These are phyloP conservation scores for Melangyna quadrimaculata DNA, from an alignment of 2,888 invertebrate species.

Conservation along the genomic window DNA sequence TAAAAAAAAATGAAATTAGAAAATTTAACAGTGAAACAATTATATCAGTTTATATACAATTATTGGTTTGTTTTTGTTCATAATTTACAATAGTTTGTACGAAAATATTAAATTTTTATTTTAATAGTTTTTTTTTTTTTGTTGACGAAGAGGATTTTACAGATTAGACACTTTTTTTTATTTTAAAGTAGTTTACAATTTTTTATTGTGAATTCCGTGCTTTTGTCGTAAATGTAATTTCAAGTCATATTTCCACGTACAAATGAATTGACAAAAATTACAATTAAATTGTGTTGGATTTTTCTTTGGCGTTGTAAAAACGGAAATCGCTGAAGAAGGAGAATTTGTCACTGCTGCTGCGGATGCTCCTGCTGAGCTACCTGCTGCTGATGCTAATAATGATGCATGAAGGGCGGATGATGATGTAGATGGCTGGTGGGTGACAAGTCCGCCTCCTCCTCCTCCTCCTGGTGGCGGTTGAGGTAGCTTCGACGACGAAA, in stretches of 20 bases:
- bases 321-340: constrained; percentile 52
- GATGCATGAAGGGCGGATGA: constrained; percentile 17
- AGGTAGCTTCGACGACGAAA: constrained; percentile 52
- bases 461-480: constrained; percentile 58
- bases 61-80: constrained; percentile 66
- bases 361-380: constrained; percentile 45
- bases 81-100: constrained; percentile 72
- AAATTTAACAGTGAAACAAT: constrained; percentile 63
- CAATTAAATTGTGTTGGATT: constrained; percentile 78
- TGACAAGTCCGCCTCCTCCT: constrained; percentile 5
- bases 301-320: constrained; percentile 75
- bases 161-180: not conserved
- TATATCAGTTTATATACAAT: constrained; percentile 55
- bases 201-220: constrained; percentile 81
- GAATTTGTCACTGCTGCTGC: constrained; percentile 35
- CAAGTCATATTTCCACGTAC: constrained; percentile 81
- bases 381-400: constrained; percentile 27
- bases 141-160: constrained; percentile 2
- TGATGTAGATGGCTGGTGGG: constrained; percentile 27
- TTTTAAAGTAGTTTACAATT: constrained; percentile 75
- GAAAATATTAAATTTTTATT: constrained; percentile 37
- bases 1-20: constrained; percentile 56
- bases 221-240: constrained; percentile 81
- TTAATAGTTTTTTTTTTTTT: constrained; percentile 31
- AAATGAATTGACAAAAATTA: constrained; percentile 79